Evolutionary conservation across 2,797 vertebrate species (phyloP).

Genomic region (Squalus acanthias): DNA sequence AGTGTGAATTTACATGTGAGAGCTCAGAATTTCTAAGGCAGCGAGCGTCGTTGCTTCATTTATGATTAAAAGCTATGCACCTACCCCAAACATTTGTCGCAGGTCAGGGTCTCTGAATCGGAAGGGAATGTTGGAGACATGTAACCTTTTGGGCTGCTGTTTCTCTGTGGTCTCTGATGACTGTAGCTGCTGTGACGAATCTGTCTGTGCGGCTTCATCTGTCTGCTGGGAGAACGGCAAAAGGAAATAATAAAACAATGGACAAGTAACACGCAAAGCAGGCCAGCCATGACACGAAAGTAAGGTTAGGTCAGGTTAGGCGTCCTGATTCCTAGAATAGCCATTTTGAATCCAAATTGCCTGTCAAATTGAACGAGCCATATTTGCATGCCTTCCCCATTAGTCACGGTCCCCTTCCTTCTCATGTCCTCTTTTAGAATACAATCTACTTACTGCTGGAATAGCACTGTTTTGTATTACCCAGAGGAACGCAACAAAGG

Average conservation of each 20-base stretch:
- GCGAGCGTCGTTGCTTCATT: not conserved
- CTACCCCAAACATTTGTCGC: conserved; percentile 98
- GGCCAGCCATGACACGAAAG: not conserved
- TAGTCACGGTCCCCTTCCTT: not conserved
- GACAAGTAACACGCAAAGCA: not conserved
- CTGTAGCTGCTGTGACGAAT: conserved; percentile 78
- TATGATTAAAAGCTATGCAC: conserved; percentile 47
- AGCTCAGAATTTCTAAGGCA: not conserved
- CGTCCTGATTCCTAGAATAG: not conserved
- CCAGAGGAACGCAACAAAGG: not conserved
- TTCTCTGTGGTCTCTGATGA: conserved; percentile 85
- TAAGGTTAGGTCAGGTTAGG: not conserved
- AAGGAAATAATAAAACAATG: conserved; percentile 41
- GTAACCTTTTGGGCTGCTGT: conserved; percentile 93
- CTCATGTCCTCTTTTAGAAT: not conserved
- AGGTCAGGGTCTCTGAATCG: conserved; percentile 95
- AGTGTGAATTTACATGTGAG: not conserved
- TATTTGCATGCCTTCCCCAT: not conserved
- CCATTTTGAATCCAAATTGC: conserved; percentile 11
- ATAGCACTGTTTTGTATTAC: not conserved
- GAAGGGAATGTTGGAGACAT: conserved; percentile 98
- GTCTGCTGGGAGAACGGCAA: conserved; percentile 66
- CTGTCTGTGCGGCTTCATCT: conserved; percentile 89
- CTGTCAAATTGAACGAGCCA: conserved; percentile 18
- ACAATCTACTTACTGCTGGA: not conserved